A percentile compares a stretch with the other conserved stretches of the same genome.
Evolutionary conservation across 2,113 vertebrate genomes (phyloP).

Genomic region (Parus major): DNA sequence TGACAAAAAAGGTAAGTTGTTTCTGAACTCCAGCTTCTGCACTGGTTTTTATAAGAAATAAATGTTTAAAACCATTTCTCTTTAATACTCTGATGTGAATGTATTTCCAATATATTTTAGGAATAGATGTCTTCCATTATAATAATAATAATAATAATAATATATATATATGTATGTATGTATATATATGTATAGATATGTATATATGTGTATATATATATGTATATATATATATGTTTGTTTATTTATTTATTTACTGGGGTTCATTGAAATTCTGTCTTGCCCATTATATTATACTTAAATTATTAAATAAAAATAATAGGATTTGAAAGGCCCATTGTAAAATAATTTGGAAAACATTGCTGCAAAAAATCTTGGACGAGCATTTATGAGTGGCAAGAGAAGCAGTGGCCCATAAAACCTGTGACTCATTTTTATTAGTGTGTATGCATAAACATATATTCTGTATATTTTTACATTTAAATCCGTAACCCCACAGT

Average conservation of each 20-base stretch:
- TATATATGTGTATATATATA: no score
- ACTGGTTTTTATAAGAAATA: background rate
- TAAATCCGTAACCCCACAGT: background rate
- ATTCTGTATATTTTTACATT: background rate
- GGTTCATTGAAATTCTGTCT: background rate
- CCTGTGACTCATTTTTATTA: background rate
- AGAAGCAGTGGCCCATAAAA: background rate
- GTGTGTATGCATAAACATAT: background rate
- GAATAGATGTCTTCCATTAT: background rate
- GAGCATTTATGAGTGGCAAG: background rate
- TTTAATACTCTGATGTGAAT: background rate
- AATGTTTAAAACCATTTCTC: background rate
- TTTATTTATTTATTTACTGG: no score
- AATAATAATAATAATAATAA: background rate
- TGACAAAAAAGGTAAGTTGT: constrained; percentile 94
- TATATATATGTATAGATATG: no score
- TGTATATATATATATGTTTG: no score
- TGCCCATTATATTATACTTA: background rate
- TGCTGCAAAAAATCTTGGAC: background rate
- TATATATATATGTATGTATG: no score
- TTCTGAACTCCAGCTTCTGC: constrained; percentile 35
- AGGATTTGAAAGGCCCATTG: background rate
- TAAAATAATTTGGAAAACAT: background rate
- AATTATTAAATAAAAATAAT: background rate
- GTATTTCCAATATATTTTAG: background rate